Conservation (phyloP, 1,140 invertebrate genomes). For the Trichoplusia ni region DNA sequence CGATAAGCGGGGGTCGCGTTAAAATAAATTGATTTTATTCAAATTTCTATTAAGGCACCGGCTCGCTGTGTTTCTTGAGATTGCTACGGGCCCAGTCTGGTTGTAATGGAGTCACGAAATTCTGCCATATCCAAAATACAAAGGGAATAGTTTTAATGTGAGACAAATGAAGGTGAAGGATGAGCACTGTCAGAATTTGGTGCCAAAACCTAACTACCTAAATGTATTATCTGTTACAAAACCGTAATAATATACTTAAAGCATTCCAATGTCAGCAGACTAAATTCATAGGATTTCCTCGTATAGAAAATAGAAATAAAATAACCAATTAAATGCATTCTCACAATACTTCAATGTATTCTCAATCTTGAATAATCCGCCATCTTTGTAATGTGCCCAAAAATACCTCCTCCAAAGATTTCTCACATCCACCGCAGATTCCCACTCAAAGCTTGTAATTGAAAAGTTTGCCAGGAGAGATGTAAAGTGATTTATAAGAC, state of each 20-base stretch:
- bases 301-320: no score
- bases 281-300: no score
- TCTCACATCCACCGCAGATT: conserved; percentile 32
- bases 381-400: not conserved
- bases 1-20: conserved; percentile 73
- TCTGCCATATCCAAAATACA: no score
- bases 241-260: no score
- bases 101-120: conserved; percentile 32
- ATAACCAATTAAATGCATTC: no score
- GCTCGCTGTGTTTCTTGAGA: conserved; percentile 70
- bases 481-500: conserved; percentile 77
- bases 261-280: no score
- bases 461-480: conserved; percentile 71
- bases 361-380: not conserved
- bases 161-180: no score
- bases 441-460: conserved; percentile 69
- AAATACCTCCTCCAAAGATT: conserved; percentile 41
- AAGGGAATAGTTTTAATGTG: no score
- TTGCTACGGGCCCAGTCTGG: conserved; percentile 60
- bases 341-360: not conserved
- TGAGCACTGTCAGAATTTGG: no score
- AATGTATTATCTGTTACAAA: no score
- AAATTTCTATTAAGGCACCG: conserved; percentile 77
- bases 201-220: no score
- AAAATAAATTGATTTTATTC: conserved; percentile 81